Conservation (phyloP, 2,113 vertebrate genomes). For the Anolis sagrei region DNA sequence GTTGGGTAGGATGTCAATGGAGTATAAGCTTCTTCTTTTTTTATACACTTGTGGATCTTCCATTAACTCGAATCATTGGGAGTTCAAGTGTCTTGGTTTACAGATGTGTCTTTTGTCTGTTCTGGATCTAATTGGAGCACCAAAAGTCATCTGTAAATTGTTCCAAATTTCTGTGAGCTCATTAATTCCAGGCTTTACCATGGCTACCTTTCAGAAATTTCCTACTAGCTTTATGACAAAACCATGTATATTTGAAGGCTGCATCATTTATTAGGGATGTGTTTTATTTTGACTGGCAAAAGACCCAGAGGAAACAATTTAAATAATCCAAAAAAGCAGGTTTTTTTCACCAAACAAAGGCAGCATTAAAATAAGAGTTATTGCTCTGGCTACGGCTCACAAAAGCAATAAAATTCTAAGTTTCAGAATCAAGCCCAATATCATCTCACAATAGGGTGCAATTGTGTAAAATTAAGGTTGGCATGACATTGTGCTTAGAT, state of each 20-base stretch:
- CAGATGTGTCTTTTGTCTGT: not conserved
- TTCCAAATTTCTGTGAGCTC: constrained; percentile 7
- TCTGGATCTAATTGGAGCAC: constrained; percentile 14
- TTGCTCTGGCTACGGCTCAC: constrained; percentile 54
- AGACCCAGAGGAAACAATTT: constrained; percentile 56
- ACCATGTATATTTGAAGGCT: not conserved
- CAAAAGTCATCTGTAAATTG: not conserved
- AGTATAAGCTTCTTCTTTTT: constrained; percentile 19
- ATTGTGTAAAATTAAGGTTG: constrained; percentile 70
- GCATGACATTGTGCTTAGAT: constrained; percentile 56
- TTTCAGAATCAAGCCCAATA: constrained; percentile 66
- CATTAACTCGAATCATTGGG: constrained; percentile 33
- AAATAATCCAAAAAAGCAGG: constrained; percentile 42
- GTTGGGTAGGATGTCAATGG: constrained; percentile 30
- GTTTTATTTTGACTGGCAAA: constrained; percentile 53
- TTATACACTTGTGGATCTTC: constrained; percentile 26
- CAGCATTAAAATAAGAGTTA: constrained; percentile 60
- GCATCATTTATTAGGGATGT: constrained; percentile 44
- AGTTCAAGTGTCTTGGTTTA: constrained; percentile 41
- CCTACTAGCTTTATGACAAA: constrained; percentile 31
- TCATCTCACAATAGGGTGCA: constrained; percentile 60
- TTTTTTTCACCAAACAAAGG: constrained; percentile 50
- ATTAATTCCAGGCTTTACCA: constrained; percentile 34
- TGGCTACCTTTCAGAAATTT: constrained; percentile 26
- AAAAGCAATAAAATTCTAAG: constrained; percentile 54